A percentile compares a stretch with the other conserved stretches of the same genome.
phyloP scores from a whole-genome alignment of 2,888 invertebrate genomes.

The Campoplex capitator region DNA sequence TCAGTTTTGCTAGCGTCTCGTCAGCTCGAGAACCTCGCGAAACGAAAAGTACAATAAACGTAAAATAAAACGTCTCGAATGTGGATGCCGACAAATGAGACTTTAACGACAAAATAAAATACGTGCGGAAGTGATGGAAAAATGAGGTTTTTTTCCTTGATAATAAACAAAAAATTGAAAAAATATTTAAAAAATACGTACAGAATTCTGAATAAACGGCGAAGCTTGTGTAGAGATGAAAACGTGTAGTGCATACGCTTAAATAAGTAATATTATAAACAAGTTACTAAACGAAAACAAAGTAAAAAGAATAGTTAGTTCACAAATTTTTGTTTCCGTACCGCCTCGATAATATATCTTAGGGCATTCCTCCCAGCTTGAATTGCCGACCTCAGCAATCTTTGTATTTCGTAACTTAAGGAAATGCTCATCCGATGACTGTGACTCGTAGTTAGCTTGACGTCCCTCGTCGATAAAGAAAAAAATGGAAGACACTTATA shows the following conservation, averaged over 20 bases:
- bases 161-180: neutral
- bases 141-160: neutral
- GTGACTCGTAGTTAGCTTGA: slow-evolving; percentile 77
- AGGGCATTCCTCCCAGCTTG: neutral
- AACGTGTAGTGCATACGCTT: slow-evolving; percentile 24
- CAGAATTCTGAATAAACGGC: neutral
- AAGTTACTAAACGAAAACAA: neutral
- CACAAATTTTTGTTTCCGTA: neutral
- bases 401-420: slow-evolving; percentile 60
- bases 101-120: slow-evolving; percentile 6
- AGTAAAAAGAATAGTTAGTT: neutral
- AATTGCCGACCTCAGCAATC: slow-evolving; percentile 34
- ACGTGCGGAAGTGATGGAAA: slow-evolving; percentile 1
- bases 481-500: slow-evolving; percentile 47
- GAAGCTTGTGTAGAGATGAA: slow-evolving; percentile 22
- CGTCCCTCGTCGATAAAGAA: slow-evolving; percentile 63
- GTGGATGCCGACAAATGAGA: neutral
- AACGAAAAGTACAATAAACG: slow-evolving; percentile 11
- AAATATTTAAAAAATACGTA: neutral
- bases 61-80: neutral
- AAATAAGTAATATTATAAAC: slow-evolving; percentile 15
- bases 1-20: slow-evolving; percentile 3
- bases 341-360: neutral
- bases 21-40: neutral
- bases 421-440: slow-evolving; percentile 79